phyloP scores from a whole-genome alignment of 2,797 vertebrate genomes.

The Cossypha heuglini region DNA sequence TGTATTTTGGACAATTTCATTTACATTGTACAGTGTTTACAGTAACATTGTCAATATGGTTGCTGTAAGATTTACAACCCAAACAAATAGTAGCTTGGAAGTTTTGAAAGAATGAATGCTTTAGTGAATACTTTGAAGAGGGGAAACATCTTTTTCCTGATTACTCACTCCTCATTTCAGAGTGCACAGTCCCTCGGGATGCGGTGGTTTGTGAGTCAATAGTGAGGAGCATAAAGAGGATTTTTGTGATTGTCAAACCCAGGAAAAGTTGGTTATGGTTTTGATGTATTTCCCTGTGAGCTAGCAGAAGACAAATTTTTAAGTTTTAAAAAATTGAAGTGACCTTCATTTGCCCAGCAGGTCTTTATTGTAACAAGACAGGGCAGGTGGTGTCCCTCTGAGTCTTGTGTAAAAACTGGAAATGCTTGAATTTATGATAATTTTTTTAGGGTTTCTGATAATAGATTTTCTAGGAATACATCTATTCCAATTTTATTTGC shows the following conservation, averaged over 20 bases:
- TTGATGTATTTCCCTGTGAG: not conserved
- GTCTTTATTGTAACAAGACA: not conserved
- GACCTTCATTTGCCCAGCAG: not conserved
- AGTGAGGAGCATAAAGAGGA: not conserved
- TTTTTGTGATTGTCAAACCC: not conserved
- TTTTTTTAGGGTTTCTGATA: not conserved
- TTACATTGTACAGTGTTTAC: not conserved
- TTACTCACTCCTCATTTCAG: conserved; percentile 38
- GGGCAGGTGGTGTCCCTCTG: not conserved
- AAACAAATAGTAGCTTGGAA: not conserved
- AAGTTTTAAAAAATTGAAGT: not conserved
- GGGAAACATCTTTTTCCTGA: conserved; percentile 71
- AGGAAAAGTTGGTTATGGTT: not conserved
- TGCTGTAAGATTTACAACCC: not conserved
- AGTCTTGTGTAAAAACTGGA: not conserved
- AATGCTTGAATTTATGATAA: not conserved
- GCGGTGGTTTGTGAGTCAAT: conserved; percentile 19
- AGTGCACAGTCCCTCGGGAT: conserved; percentile 1
- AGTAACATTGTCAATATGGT: not conserved
- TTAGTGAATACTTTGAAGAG: conserved; percentile 50
- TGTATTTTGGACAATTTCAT: not conserved
- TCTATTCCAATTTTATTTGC: not conserved
- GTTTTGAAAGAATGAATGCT: conserved; percentile 29
- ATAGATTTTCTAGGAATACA: not conserved
- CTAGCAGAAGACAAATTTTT: not conserved